Percentiles rank a stretch among this genome's conserved stretches.
These are phyloP conservation scores for Dendrolimus kikuchii DNA, from an alignment of 1,140 invertebrate species.

Conservation along the genomic window DNA sequence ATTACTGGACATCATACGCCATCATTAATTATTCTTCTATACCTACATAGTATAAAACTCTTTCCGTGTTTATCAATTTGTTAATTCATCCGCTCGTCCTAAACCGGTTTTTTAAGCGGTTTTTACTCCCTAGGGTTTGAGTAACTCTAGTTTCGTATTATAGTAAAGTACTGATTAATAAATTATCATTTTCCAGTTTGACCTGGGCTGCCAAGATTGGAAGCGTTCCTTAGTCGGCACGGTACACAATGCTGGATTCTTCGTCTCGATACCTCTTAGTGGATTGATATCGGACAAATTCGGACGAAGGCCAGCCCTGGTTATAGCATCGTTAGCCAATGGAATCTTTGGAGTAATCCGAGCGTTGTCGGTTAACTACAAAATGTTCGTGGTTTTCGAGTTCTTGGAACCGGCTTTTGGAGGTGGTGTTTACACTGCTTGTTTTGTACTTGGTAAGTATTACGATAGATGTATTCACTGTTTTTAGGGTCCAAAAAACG, in stretches of 20 bases:
- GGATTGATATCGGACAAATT: conserved; percentile 78
- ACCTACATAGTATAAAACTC: too few species aligned
- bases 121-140: too few species aligned
- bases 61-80: too few species aligned
- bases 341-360: conserved; percentile 76
- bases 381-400: conserved; percentile 77
- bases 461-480: neutral
- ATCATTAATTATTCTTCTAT: too few species aligned
- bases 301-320: conserved; percentile 75
- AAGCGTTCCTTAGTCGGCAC: conserved; percentile 81
- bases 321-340: conserved; percentile 73
- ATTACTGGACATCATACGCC: too few species aligned
- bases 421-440: conserved; percentile 77
- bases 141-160: neutral
- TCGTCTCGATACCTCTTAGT: conserved; percentile 79
- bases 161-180: neutral
- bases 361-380: conserved; percentile 77
- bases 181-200: conserved; percentile 43
- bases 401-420: conserved; percentile 77
- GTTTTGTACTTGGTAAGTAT: conserved; percentile 74
- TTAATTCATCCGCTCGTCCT: too few species aligned
- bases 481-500: neutral
- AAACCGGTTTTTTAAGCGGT: too few species aligned
- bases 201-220: conserved; percentile 74
- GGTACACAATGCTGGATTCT: conserved; percentile 80